Evolutionary conservation across 53 echinoderm and acorn worm species (phyloP).

Genomic region (Astropecten irregularis): DNA sequence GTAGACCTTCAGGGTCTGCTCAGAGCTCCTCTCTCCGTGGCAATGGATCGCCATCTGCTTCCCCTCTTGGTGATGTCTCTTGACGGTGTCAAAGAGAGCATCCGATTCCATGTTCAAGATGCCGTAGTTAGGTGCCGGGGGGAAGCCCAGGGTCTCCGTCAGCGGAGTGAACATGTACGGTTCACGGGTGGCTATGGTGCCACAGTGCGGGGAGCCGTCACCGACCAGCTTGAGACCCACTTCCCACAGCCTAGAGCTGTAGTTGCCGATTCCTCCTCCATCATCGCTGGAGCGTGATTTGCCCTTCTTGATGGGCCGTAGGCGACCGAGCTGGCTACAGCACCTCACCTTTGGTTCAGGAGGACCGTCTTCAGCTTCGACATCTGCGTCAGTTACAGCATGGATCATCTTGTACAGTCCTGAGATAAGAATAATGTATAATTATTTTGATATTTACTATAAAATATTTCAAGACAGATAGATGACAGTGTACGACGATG

Average conservation of each 20-base stretch:
- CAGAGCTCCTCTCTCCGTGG: conserved; percentile 40
- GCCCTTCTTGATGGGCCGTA: neutral
- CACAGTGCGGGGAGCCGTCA: conserved; percentile 20
- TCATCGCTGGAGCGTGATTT: neutral
- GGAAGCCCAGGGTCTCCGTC: conserved; percentile 18
- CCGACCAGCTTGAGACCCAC: neutral
- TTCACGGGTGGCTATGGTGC: conserved; percentile 18
- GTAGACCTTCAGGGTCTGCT: conserved; percentile 39
- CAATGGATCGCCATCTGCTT: conserved; percentile 25
- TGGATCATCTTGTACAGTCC: conserved; percentile 62
- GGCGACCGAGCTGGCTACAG: neutral
- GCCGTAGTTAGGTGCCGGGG: conserved; percentile 9
- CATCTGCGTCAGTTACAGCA: conserved; percentile 4
- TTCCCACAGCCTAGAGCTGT: neutral
- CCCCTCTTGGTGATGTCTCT: conserved; percentile 3
- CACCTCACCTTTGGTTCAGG: neutral
- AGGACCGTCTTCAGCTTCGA: neutral
- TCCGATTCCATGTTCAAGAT: neutral
- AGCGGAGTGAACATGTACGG: conserved; percentile 31
- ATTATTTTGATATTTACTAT: neutral
- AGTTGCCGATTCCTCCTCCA: neutral
- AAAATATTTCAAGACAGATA: neutral
- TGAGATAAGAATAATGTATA: neutral
- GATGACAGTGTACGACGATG: neutral
- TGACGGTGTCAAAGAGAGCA: neutral